phyloP scores from a whole-genome alignment of 2,113 vertebrate species.

The Agapornis roseicollis region DNA sequence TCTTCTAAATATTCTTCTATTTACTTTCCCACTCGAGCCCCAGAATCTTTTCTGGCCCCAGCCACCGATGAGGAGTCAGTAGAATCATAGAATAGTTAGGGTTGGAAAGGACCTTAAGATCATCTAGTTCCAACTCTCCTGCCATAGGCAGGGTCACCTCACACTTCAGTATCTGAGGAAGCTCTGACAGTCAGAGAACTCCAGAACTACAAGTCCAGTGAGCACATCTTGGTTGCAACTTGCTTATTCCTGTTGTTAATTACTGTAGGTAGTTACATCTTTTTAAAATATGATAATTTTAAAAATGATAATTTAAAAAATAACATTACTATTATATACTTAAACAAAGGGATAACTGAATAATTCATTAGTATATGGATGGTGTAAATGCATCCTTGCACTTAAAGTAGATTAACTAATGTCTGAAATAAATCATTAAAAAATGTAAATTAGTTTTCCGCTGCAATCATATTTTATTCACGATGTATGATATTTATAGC shows the following conservation, averaged over 20 bases:
- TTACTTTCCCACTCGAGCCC: neutral
- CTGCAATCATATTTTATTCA: neutral
- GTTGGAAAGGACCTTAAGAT: neutral
- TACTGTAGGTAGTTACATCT: neutral
- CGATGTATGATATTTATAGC: neutral
- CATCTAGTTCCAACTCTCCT: neutral
- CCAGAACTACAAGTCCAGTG: neutral
- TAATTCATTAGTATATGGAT: neutral
- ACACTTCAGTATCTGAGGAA: neutral
- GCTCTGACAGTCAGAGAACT: neutral
- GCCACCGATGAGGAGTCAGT: rapidly evolving
- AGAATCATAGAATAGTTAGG: neutral
- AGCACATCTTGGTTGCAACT: neutral
- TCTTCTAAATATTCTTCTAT: neutral
- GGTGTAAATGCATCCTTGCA: neutral
- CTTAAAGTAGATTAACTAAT: neutral
- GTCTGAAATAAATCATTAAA: neutral
- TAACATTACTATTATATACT: neutral
- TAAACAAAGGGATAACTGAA: neutral
- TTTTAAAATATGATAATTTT: neutral
- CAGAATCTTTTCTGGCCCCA: neutral
- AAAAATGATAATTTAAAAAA: neutral
- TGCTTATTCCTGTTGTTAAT: neutral
- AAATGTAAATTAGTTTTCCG: neutral
- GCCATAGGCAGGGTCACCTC: neutral